These are phyloP conservation scores for Epizoanthus illoricatus DNA, from an alignment of 92 coral and sea anemone genomes.

Conservation along the genomic window DNA sequence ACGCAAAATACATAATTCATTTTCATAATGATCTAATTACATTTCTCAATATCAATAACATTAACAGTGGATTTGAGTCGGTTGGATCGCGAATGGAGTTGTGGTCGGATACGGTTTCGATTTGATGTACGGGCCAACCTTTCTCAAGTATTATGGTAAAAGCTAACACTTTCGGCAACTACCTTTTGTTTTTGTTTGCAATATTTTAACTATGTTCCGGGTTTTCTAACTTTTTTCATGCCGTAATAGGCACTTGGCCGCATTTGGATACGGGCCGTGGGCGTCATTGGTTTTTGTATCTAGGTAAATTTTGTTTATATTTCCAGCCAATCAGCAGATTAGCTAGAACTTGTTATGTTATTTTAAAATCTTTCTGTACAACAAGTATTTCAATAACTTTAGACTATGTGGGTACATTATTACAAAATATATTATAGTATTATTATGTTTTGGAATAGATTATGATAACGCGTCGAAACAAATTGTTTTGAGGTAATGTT, in stretches of 20 bases:
- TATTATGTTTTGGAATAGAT: neutral
- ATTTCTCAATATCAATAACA: neutral
- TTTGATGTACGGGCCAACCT: constrained; percentile 54
- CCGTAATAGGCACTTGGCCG: constrained; percentile 64
- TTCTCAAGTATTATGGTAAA: constrained; percentile 84
- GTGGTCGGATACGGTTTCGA: neutral
- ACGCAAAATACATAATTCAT: neutral
- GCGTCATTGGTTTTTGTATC: constrained; percentile 81
- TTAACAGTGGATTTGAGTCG: neutral
- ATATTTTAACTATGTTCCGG: neutral
- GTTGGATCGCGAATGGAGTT: neutral
- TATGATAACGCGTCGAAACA: neutral
- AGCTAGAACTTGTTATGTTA: neutral
- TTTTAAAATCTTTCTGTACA: too few species aligned
- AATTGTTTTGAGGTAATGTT: neutral
- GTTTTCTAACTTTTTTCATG: neutral
- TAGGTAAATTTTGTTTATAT: constrained; percentile 54
- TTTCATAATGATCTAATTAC: neutral
- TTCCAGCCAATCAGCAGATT: neutral
- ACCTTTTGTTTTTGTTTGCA: neutral
- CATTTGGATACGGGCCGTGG: constrained; percentile 78
- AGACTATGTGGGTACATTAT: neutral
- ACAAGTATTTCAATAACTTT: too few species aligned
- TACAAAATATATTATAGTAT: neutral
- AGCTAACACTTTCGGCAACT: neutral